These are phyloP conservation scores for Drosophila longiperda DNA, from an alignment of 2,888 invertebrate species.

Conservation along the genomic window DNA sequence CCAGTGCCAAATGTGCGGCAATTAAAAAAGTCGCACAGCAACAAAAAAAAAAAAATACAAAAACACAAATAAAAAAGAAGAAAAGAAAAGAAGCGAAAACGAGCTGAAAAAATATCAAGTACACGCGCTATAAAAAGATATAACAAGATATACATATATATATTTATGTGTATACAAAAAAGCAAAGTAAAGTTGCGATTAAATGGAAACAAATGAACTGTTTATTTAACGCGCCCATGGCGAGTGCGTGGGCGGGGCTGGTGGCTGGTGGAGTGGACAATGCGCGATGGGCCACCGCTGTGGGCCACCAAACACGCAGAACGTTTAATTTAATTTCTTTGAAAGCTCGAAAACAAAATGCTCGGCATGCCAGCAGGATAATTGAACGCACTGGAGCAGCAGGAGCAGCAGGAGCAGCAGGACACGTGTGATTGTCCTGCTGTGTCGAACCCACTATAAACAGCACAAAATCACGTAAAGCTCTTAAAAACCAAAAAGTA, in stretches of 20 bases:
- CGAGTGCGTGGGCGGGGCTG: slow-evolving; percentile 21
- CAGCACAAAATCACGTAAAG: slow-evolving; percentile 71
- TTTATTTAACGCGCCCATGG: slow-evolving; percentile 78
- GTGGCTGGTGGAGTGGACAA: slow-evolving; percentile 5
- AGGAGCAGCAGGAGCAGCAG: slow-evolving; percentile 37
- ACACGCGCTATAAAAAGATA: slow-evolving; percentile 48
- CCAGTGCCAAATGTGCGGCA: slow-evolving; percentile 70
- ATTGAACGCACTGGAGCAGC: slow-evolving; percentile 28
- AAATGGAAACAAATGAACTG: slow-evolving; percentile 81
- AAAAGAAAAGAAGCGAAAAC: slow-evolving; percentile 18
- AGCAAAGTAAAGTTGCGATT: slow-evolving; percentile 68
- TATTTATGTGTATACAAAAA: slow-evolving; percentile 27
- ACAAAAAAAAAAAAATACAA: slow-evolving; percentile 22
- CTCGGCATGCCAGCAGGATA: slow-evolving; percentile 62
- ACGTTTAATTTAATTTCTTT: slow-evolving; percentile 82
- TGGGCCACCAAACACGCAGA: slow-evolving; percentile 72
- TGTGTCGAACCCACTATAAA: slow-evolving; percentile 37
- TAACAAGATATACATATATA: slow-evolving; percentile 7
- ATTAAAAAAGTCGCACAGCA: slow-evolving; percentile 71
- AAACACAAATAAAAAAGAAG: slow-evolving; percentile 6
- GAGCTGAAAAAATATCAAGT: slow-evolving; percentile 39
- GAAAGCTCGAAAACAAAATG: slow-evolving; percentile 78
- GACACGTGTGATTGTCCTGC: slow-evolving; percentile 65
- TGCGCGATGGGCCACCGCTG: slow-evolving; percentile 49
- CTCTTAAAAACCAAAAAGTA: slow-evolving; percentile 34